Percentiles rank a stretch among this genome's conserved stretches.
These are phyloP conservation scores for Carterocephalus palaemon DNA, from an alignment of 2,888 invertebrate genomes.

Conservation along the genomic window DNA sequence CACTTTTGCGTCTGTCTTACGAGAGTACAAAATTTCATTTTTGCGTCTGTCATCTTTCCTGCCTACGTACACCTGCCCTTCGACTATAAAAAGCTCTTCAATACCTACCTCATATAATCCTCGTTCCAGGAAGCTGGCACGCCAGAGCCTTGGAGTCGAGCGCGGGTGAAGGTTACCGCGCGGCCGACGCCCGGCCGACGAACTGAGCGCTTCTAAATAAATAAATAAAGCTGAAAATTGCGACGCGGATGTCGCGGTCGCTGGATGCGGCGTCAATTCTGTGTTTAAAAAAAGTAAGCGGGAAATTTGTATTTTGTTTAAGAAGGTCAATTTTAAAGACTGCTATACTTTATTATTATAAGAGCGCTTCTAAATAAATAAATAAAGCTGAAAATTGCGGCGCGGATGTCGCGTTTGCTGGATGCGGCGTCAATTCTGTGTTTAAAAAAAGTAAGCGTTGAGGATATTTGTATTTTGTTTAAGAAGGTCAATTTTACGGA, in stretches of 20 bases:
- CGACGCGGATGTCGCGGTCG: slow-evolving; percentile 27
- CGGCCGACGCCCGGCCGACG: slow-evolving; percentile 58
- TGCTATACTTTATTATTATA: too few species aligned
- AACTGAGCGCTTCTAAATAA: slow-evolving; percentile 52
- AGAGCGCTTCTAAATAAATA: slow-evolving; percentile 53
- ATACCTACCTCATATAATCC: slow-evolving; percentile 6
- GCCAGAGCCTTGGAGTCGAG: slow-evolving; percentile 47
- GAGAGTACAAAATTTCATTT: too few species aligned
- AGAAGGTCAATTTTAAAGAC: too few species aligned
- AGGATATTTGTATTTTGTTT: too few species aligned
- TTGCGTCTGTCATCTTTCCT: too few species aligned
- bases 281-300: neutral
- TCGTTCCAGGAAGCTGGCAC: slow-evolving; percentile 41
- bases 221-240: slow-evolving; percentile 49
- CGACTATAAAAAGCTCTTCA: too few species aligned
- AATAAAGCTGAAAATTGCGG: slow-evolving; percentile 43
- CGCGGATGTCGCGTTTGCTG: slow-evolving; percentile 31
- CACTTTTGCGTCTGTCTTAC: too few species aligned
- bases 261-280: slow-evolving; percentile 34
- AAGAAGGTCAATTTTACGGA: too few species aligned
- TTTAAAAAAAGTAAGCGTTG: too few species aligned
- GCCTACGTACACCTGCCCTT: too few species aligned
- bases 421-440: slow-evolving; percentile 30
- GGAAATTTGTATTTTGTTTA: too few species aligned
- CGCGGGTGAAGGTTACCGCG: slow-evolving; percentile 58